Evolutionary conservation across 2,888 invertebrate species (phyloP), one percentile per base, ranked within the genome.

Genomic region (Nasonovia ribisnigri): DNA sequence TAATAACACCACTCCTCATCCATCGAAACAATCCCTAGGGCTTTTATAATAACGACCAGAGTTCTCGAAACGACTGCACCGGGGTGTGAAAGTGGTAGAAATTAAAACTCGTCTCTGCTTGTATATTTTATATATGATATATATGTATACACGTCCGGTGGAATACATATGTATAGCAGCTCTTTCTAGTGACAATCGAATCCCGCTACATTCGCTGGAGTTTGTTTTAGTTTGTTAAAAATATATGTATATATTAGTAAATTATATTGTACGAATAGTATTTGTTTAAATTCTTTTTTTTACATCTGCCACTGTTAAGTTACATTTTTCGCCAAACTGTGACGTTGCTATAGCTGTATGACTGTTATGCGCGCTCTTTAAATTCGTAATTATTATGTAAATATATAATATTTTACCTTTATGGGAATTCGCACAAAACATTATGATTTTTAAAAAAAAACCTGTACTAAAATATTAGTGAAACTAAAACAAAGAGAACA

Each of bases 41-140:
- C 26, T 87, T 92, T 92, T 88, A 48, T n/a, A 57, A 86, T 88
- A 88, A 87, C 60, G 92, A 92, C 57, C 87, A 2, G 46, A 92
- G 36, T 77, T 91, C 84, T 84, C 46, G 36, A 46, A 87, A 92
- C 46, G 86, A 26, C 5, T 42, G 26, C 29, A 11, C 48, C 3
- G 36, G 88, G 67, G 88, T 48, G 87, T 48, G 60, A 92, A 92
- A 87, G 42, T 48, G 46, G 48, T 88, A 77, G 51, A 51, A 77
- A 92, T 92, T 87, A 67, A 92, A 60, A 60, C 26, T 57, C 54
- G 54, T 46, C 46, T 16, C 48, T 11, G 13, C 26, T 67, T 54
- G 54, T 57, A 43, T 43, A 57, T 13, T 24, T 43, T 46, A 26
- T 46, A 46, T 67, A 5, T 43, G 10, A 43, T 86, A 46, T 57